phyloP scores from a whole-genome alignment of 2,888 invertebrate species.

The Oxystoma pomonae region DNA sequence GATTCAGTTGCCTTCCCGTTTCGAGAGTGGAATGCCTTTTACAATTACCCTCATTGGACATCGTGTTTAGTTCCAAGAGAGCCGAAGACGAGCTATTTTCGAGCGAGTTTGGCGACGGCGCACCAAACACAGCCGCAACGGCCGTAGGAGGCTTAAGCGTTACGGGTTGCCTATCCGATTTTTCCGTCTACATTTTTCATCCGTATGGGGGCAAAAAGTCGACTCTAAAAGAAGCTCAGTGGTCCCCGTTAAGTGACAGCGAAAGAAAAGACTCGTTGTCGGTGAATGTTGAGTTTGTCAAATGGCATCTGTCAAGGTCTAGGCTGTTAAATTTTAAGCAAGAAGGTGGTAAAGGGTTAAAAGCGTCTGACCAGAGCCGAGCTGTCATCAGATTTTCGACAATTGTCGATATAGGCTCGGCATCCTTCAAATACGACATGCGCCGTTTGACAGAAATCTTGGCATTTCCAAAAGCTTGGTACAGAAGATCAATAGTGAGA shows the following conservation, averaged over 20 bases:
- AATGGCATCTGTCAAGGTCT: conserved; percentile 89
- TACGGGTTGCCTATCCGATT: conserved; percentile 94
- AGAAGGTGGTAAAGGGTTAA: conserved; percentile 46
- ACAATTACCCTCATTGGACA: conserved; percentile 92
- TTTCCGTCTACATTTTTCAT: conserved; percentile 97
- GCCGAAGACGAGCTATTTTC: conserved; percentile 64
- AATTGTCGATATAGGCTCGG: conserved; percentile 92
- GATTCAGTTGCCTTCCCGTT: conserved; percentile 94
- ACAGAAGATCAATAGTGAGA: conserved; percentile 87
- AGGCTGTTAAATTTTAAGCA: conserved; percentile 80
- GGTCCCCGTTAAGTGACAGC: conserved; percentile 81
- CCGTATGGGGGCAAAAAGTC: conserved; percentile 93
- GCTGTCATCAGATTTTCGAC: conserved; percentile 93
- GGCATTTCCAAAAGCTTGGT: conserved; percentile 99
- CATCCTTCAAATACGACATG: conserved; percentile 99
- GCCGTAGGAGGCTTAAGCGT: conserved; percentile 87
- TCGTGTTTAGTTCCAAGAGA: conserved; percentile 93
- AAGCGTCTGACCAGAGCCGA: conserved; percentile 62
- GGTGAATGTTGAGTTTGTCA: conserved; percentile 95
- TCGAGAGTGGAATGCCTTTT: conserved; percentile 94
- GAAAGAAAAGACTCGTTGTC: conserved; percentile 94
- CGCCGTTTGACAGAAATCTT: conserved; percentile 92
- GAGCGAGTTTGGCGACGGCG: conserved; percentile 52
- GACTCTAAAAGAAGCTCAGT: conserved; percentile 73
- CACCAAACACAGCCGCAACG: conserved; percentile 55